Conservation (phyloP, 2,113 vertebrate species). For the Hippocampus barbouri region DNA sequence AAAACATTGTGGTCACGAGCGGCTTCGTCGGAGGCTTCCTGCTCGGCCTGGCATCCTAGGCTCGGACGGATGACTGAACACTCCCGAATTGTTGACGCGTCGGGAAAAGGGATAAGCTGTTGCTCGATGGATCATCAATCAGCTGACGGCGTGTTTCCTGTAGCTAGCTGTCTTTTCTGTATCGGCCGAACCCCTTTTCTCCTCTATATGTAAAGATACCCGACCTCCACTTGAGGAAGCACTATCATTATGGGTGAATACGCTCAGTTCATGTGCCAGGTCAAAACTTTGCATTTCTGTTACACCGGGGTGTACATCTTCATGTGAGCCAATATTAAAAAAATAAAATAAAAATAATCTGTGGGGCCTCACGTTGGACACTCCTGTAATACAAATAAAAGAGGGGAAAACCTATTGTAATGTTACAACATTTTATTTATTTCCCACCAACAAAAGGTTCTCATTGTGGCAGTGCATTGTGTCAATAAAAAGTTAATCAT, state of each 20-base stretch:
- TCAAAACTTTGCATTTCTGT: constrained; percentile 16
- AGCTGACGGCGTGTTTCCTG: constrained; percentile 20
- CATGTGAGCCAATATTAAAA: background rate
- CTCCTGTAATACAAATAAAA: background rate
- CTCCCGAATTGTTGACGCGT: background rate
- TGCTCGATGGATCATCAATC: constrained; percentile 28
- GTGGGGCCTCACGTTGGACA: background rate
- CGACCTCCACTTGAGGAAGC: background rate
- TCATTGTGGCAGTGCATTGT: background rate
- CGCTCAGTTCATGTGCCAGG: background rate
- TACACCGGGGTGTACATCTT: background rate
- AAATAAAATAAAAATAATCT: background rate
- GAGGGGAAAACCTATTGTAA: background rate
- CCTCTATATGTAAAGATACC: constrained; percentile 5
- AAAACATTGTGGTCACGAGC: constrained; percentile 92
- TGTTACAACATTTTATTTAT: constrained; percentile 33
- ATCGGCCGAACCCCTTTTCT: constrained; percentile 17
- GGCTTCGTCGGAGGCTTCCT: constrained; percentile 97
- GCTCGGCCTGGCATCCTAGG: constrained; percentile 89
- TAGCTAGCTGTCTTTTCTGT: constrained; percentile 17
- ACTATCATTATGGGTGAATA: background rate
- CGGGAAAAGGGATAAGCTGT: constrained; percentile 8
- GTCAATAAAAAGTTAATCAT: background rate
- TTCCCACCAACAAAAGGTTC: constrained; percentile 7
- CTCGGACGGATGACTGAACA: constrained; percentile 1